phyloP scores from a whole-genome alignment of 1,140 invertebrate genomes.

The Solenopsis invicta region DNA sequence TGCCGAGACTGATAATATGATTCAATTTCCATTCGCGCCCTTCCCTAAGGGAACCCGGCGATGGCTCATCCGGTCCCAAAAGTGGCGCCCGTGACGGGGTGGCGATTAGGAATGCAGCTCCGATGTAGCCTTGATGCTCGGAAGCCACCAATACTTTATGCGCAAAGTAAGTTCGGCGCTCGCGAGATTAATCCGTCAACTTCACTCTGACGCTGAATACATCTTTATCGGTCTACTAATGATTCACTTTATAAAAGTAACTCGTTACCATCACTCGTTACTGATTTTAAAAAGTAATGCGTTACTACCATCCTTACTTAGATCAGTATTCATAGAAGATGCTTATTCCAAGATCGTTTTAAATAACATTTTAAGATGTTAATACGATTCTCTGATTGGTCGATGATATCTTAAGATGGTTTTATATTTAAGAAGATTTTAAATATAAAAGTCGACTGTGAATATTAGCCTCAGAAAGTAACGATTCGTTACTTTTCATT shows the following conservation, averaged over 20 bases:
- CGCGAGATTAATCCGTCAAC: conserved; percentile 26
- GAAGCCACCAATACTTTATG: conserved; percentile 54
- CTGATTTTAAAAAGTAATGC: too few species aligned
- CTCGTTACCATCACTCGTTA: too few species aligned
- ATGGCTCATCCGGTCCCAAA: conserved; percentile 37
- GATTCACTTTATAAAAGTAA: neutral
- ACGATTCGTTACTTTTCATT: too few species aligned
- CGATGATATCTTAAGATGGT: too few species aligned
- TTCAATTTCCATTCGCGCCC: conserved; percentile 68
- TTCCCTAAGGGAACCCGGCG: conserved; percentile 17
- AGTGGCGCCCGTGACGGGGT: conserved; percentile 14
- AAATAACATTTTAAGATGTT: too few species aligned
- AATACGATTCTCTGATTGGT: too few species aligned
- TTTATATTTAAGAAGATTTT: too few species aligned
- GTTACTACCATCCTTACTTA: too few species aligned
- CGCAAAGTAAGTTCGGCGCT: conserved; percentile 20
- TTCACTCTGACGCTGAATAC: neutral
- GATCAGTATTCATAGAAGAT: too few species aligned
- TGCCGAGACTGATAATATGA: conserved; percentile 73
- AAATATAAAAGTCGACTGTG: too few species aligned
- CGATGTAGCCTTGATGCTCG: conserved; percentile 16
- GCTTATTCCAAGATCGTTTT: too few species aligned
- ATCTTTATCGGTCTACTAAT: neutral
- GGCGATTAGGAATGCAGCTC: conserved; percentile 47
- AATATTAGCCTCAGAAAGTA: too few species aligned